Evolutionary conservation across 2,797 vertebrate genomes (phyloP).

Genomic region (Myoxocephalus aenaeus): DNA sequence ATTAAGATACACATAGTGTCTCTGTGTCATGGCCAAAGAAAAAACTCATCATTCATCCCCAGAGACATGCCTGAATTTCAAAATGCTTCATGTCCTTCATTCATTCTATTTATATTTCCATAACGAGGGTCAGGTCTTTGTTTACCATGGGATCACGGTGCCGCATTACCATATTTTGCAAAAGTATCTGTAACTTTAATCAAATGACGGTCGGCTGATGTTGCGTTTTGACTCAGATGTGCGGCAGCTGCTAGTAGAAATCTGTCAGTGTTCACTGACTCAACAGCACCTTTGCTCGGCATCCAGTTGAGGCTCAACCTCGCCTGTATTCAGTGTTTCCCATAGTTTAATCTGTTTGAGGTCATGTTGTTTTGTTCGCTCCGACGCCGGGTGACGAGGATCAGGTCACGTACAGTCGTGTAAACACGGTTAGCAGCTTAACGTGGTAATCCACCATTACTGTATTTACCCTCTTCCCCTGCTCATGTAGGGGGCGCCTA

Average conservation of each 20-base stretch:
- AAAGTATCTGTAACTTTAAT: neutral
- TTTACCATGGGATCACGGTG: neutral
- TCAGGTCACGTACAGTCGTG: constrained; percentile 57
- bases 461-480: constrained; percentile 65
- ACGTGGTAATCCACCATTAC: constrained; percentile 64
- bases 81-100: neutral
- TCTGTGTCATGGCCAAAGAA: neutral
- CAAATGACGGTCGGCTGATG: no score
- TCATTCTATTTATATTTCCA: neutral
- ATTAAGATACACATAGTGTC: neutral
- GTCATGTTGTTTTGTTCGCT: constrained; percentile 51
- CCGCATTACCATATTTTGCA: neutral
- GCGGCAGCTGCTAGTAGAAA: neutral
- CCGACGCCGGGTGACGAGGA: constrained; percentile 26
- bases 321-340: constrained; percentile 7
- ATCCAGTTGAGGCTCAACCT: constrained; percentile 4
- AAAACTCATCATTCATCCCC: constrained; percentile 1
- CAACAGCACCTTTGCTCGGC: neutral
- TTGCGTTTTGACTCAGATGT: neutral
- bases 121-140: neutral
- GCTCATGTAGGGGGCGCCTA: constrained; percentile 30
- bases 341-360: constrained; percentile 53
- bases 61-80: constrained; percentile 13
- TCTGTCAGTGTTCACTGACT: neutral
- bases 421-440: constrained; percentile 72